A percentile compares a stretch with the other conserved stretches of the same genome.
These are phyloP conservation scores for Steatocranus sp. DNA, from an alignment of 2,797 vertebrate genomes.

Conservation along the genomic window DNA sequence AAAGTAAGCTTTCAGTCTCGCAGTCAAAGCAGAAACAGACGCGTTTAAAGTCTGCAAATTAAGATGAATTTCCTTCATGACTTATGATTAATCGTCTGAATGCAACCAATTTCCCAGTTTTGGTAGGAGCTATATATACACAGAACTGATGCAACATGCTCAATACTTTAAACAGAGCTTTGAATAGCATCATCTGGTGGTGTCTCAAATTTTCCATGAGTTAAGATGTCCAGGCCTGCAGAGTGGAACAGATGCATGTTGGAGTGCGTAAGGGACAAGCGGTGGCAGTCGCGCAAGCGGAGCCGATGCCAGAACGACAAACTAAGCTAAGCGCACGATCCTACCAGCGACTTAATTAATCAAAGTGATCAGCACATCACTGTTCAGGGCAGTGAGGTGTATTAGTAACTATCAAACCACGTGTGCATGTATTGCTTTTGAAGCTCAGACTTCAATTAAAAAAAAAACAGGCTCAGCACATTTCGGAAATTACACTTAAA, in stretches of 20 bases:
- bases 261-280: constrained; percentile 30
- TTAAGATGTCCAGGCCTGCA: constrained; percentile 54
- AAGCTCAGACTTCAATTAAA: background rate
- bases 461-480: background rate
- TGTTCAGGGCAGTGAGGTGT: background rate
- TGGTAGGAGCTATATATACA: background rate
- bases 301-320: constrained; percentile 31
- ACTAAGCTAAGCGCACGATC: constrained; percentile 39
- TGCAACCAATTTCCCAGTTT: background rate
- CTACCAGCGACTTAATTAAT: constrained; percentile 8
- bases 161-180: constrained; percentile 33
- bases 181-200: constrained; percentile 43
- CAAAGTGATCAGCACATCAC: constrained; percentile 34
- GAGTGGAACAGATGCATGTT: constrained; percentile 14
- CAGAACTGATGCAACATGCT: constrained; percentile 39
- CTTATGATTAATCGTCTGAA: background rate
- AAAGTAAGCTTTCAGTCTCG: background rate
- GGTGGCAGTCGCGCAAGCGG: constrained; percentile 59
- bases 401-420: constrained; percentile 35
- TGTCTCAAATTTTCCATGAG: constrained; percentile 69
- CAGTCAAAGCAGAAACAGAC: background rate
- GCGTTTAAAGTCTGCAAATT: background rate
- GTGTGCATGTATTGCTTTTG: background rate
- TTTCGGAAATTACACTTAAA: background rate
- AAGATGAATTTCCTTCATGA: background rate